Base-by-base conservation (phyloP, 2,797 vertebrate species). In the Myotis pilosus region DNA sequence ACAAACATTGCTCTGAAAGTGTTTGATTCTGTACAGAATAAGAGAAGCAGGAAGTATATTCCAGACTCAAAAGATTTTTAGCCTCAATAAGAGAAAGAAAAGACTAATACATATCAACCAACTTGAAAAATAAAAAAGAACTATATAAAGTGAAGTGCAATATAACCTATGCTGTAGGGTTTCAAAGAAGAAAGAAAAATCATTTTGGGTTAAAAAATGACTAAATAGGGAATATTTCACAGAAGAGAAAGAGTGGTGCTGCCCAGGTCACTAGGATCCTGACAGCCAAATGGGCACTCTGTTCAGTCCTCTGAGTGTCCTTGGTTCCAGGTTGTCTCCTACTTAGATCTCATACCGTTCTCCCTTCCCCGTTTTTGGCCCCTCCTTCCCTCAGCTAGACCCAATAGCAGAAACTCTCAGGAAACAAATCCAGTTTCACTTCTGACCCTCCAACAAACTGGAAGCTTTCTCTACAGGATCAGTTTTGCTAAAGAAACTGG, bases 401-500 rank as follows among this genome's bases (percentile, higher is more conserved):
- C 55, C 79, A 94, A 66, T 53, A 84, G 55, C 51, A 86, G 74
- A 83, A 84, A 87, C 76, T 78, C 86, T 12, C 53, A 85, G 72
- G 55, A 86, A 84, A 83, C 33, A 66, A 80, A 78, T 16, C n/a
- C 22, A 74, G 12, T 74, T 87, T 87, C 49, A 28, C n/a, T 78
- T 69, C 84, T 62, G 64, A 33, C 36, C 55, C 33, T 76, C 30
- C 20, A 47, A 51, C 66, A 74, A 74, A 33, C 66, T 89, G 68
- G 68, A 64, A 28, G 71, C 76, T 82, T 75, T 87, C 60, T 87
- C 36, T 28, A 36, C 41, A 64, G 4, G 76, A 81, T 62, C 92
- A 16, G 8, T 79, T 91, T 94, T 91, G 53, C 16, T 71, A 51
- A 83, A 87, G 72, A 49, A 92, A 49, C 89, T 15, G 93, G 94